A percentile compares a stretch with the other conserved stretches of the same genome.
Conservation (phyloP, 2,888 invertebrate genomes). For the Drosophila buzzatii region DNA sequence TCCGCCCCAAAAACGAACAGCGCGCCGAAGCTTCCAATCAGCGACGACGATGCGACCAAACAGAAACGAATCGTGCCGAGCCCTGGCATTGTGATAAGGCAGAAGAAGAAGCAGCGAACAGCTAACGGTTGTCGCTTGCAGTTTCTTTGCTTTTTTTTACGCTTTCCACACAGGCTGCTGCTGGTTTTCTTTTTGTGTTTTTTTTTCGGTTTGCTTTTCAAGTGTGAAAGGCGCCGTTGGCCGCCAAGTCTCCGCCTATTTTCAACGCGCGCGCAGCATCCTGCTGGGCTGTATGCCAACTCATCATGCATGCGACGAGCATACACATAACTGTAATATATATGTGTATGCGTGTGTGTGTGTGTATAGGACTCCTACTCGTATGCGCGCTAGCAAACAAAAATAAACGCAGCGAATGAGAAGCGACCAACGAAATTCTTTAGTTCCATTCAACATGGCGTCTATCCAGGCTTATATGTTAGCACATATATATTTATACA, state of each 20-base stretch:
- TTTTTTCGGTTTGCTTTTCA: conserved; percentile 15
- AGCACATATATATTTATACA: conserved; percentile 12
- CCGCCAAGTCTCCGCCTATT: conserved; percentile 83
- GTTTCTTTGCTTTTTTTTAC: conserved; percentile 37
- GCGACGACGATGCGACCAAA: conserved; percentile 55
- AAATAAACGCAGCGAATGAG: conserved; percentile 71
- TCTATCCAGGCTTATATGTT: conserved; percentile 57
- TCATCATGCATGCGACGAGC: conserved; percentile 43
- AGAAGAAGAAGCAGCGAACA: conserved; percentile 22
- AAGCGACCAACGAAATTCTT: conserved; percentile 59
- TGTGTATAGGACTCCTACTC: conserved; percentile 51
- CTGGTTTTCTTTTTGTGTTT: conserved; percentile 15
- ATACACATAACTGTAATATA: conserved; percentile 23
- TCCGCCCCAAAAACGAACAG: conserved; percentile 74
- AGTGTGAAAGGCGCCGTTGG: conserved; percentile 59
- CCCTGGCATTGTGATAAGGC: conserved; percentile 47
- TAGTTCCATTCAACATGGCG: conserved; percentile 68
- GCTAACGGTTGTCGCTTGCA: conserved; percentile 56
- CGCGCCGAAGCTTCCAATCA: conserved; percentile 71
- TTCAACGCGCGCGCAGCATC: conserved; percentile 85
- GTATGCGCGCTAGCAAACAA: conserved; percentile 62
- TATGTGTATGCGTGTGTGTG: conserved; percentile 11
- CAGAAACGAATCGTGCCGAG: conserved; percentile 57
- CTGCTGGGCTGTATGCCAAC: conserved; percentile 54
- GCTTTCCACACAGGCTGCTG: conserved; percentile 21